Evolutionary conservation across 1,140 invertebrate species (phyloP).

Genomic region (Philopotamus ludificatus): DNA sequence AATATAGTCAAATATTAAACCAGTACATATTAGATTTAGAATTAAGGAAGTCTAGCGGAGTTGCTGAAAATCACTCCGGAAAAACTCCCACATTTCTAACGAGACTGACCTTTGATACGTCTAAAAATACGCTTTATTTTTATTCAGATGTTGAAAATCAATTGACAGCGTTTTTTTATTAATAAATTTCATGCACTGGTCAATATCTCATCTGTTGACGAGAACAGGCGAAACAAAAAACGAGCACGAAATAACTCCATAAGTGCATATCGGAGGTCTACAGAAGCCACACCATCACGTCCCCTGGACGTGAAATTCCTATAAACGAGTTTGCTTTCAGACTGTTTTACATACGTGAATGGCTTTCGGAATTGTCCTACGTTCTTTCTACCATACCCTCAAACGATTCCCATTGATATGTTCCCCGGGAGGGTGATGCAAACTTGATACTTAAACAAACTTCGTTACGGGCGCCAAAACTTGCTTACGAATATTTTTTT

Average conservation of each 20-base stretch:
- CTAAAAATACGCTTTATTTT: too few species aligned
- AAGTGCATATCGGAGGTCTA: not conserved
- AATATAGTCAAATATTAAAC: too few species aligned
- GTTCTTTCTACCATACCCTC: not conserved
- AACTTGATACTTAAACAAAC: slow-evolving; percentile 2
- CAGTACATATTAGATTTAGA: too few species aligned
- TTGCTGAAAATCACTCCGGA: too few species aligned
- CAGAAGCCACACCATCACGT: slow-evolving; percentile 1
- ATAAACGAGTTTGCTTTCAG: slow-evolving; percentile 13
- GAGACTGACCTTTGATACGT: too few species aligned
- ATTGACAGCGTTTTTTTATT: too few species aligned
- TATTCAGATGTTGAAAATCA: too few species aligned
- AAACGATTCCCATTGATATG: slow-evolving; percentile 6
- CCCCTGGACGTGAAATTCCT: slow-evolving; percentile 4
- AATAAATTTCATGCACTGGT: too few species aligned
- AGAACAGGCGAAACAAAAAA: not conserved
- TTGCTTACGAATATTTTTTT: not conserved
- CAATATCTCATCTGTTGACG: not conserved
- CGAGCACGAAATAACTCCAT: not conserved
- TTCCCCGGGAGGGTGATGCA: not conserved
- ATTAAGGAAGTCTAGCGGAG: too few species aligned
- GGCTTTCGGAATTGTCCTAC: not conserved
- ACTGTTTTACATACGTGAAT: slow-evolving; percentile 8
- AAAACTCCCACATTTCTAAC: too few species aligned
- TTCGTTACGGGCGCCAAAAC: not conserved